These are phyloP conservation scores for Rhinella marina DNA, from an alignment of 2,797 vertebrate genomes.

Conservation along the genomic window DNA sequence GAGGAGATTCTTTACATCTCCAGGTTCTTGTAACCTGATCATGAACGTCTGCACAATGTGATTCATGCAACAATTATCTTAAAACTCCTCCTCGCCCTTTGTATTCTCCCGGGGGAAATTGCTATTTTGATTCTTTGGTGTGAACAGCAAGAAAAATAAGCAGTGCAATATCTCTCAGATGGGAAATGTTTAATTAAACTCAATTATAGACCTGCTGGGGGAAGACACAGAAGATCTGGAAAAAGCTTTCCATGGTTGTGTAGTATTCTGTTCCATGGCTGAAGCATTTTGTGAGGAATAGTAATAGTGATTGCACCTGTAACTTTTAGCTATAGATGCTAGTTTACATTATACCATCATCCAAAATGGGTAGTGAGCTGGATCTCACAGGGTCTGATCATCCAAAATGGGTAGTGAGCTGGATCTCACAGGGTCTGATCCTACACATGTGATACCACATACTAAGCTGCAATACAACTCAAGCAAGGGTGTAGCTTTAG, in stretches of 20 bases:
- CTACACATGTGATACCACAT: not conserved
- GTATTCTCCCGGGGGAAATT: slow-evolving; percentile 41
- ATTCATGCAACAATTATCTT: slow-evolving; percentile 50
- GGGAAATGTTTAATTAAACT: slow-evolving; percentile 58
- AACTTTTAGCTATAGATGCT: not conserved
- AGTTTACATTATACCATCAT: not conserved
- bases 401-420: not conserved
- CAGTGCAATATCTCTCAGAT: slow-evolving; percentile 23
- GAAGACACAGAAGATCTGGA: slow-evolving; percentile 23
- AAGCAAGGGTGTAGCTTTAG: no score
- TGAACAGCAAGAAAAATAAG: slow-evolving; percentile 49
- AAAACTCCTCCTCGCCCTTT: slow-evolving; percentile 43
- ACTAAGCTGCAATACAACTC: no score
- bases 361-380: not conserved
- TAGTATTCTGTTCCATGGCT: not conserved
- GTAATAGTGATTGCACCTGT: not conserved
- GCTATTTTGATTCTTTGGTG: slow-evolving; percentile 57
- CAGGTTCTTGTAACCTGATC: slow-evolving; percentile 43
- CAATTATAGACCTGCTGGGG: slow-evolving; percentile 51
- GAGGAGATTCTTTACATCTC: slow-evolving; percentile 7
- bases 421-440: not conserved
- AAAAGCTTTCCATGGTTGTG: not conserved
- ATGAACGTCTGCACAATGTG: slow-evolving; percentile 30
- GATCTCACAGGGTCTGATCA: no score
- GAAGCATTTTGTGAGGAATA: not conserved